Conservation (phyloP, 37 sponge, comb jelly and placozoan species). For the Hexactinellida sp. region DNA sequence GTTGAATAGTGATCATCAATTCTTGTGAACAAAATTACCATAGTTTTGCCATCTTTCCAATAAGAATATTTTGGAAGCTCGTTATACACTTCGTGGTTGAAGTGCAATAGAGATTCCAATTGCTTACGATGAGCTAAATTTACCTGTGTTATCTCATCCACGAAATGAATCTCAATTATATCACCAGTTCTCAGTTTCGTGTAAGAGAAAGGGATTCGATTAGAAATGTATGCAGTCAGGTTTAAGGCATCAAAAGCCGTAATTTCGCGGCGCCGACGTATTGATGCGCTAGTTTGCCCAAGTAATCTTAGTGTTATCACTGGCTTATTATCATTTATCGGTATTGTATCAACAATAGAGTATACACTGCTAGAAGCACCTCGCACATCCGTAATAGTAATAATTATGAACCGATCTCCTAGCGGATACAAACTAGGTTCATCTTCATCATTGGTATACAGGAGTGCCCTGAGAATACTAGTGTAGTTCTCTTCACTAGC, state of each 20-base stretch:
- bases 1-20: background rate
- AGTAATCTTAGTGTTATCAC: background rate
- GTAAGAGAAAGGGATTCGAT: background rate
- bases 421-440: background rate
- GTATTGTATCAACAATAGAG: background rate
- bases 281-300: background rate
- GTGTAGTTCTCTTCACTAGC: background rate
- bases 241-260: background rate
- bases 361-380: background rate
- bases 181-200: background rate
- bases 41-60: background rate
- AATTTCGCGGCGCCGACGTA: background rate
- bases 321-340: slow-evolving; percentile 5
- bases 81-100: background rate
- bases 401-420: background rate
- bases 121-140: background rate
- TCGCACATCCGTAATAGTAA: background rate
- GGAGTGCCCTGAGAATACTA: background rate
- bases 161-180: background rate
- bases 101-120: background rate
- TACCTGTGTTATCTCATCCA: background rate
- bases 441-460: slow-evolving; percentile 8
- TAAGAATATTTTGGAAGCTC: background rate
- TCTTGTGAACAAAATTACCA: background rate
- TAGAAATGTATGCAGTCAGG: background rate